Evolutionary conservation across 2,888 invertebrate species (phyloP), one percentile per base, ranked within the genome.

Genomic region (Muschampia plurimacula): DNA sequence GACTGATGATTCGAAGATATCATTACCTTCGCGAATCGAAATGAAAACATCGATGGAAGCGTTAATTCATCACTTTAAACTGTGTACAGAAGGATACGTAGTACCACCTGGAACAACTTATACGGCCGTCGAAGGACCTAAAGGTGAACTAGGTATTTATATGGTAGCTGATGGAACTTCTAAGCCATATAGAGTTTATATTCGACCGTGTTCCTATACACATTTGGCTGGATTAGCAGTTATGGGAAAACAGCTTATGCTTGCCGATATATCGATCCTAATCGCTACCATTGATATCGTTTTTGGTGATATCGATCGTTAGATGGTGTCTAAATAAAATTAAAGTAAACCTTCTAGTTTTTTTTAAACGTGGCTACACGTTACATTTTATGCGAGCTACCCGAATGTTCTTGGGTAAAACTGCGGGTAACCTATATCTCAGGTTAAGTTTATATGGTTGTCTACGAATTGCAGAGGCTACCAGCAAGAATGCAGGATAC

Each of bases 41-140:
- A 98, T 98, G 98, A 98, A 98, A 93, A 96, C 95, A 5, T 95
- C 95, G 8, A 98, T 98, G 98, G 98, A 98, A 87, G 96, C 97
- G 0, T 89, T 98, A 62, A 98, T 98, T 81, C 98, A 98, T 87
- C 98, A 98, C 85, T 98, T 98, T 88, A 98, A 98, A 86, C 93
- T 97, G 74, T 98, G 96, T 85, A 95, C 96, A 1, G 96, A 97
- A 88, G 98, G 98, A 0, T 97, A 96, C 86, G 94, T 95, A 41
- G 98, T 98, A 32, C 98, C 98, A 0, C 97, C 98, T 22, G 98
- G 98, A 0, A 88, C 95, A 2, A 97, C 97, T 0, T 98, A 98
- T 82, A 96, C 97, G 0, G 95, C 96, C 39, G 95, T 96, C 2
- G 98, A 98, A 88, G 96, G 96, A 72, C 98, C 98, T 0, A 98